A percentile compares a stretch with the other conserved stretches of the same genome.
Evolutionary conservation across 2,888 invertebrate species (phyloP).

Genomic region (Stenolophus ochropezus): DNA sequence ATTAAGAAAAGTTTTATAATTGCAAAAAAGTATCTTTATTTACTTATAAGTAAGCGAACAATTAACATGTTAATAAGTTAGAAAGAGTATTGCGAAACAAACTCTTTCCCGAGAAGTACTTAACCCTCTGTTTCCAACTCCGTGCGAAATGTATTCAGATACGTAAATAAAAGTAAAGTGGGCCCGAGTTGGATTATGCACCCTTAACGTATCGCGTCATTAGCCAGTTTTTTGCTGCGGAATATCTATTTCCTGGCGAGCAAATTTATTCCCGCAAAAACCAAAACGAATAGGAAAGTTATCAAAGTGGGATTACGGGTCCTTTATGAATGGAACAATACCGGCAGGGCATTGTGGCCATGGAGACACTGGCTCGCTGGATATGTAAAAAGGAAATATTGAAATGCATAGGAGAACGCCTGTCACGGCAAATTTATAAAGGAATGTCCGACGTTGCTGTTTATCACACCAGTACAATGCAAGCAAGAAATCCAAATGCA

Average conservation of each 20-base stretch:
- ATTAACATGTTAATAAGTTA: neutral
- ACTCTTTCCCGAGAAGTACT: neutral
- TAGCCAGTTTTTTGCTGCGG: constrained; percentile 52
- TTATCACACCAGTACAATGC: neutral
- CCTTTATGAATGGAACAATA: constrained; percentile 40
- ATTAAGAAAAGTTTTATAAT: neutral
- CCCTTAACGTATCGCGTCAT: constrained; percentile 49
- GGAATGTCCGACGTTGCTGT: constrained; percentile 7
- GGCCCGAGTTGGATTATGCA: constrained; percentile 36
- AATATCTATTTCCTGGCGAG: constrained; percentile 29
- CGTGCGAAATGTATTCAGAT: constrained; percentile 43
- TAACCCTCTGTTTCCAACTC: constrained; percentile 29
- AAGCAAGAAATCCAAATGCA: neutral
- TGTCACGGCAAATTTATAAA: constrained; percentile 31
- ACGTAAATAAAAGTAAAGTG: constrained; percentile 43
- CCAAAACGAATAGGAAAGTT: constrained; percentile 38
- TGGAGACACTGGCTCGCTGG: neutral
- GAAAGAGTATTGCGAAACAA: neutral
- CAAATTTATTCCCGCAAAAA: constrained; percentile 40
- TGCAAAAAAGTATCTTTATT: neutral
- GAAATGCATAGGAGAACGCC: constrained; percentile 17
- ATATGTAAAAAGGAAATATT: constrained; percentile 25
- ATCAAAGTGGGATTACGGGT: constrained; percentile 43
- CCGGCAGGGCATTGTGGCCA: constrained; percentile 17
- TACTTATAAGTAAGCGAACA: neutral